phyloP scores from a whole-genome alignment of 2,888 invertebrate genomes.

The Herminia tarsipennalis region DNA sequence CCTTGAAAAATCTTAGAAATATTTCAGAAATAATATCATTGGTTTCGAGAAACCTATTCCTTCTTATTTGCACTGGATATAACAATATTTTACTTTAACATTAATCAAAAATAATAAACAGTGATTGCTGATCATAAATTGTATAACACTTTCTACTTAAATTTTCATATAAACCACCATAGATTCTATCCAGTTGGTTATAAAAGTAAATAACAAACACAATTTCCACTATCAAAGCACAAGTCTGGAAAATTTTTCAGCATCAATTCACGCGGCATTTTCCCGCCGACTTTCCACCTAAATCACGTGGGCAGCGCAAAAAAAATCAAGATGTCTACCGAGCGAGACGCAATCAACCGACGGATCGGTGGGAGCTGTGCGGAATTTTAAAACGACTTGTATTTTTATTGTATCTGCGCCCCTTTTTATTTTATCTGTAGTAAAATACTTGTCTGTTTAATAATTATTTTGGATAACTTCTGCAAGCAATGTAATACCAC shows the following conservation, averaged over 20 bases:
- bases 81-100: no score
- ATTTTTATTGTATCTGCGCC: slow-evolving; percentile 51
- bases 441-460: background rate
- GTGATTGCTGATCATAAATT: no score
- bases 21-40: no score
- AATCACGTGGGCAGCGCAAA: slow-evolving; percentile 38
- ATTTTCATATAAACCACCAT: no score
- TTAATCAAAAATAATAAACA: no score
- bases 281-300: slow-evolving; percentile 32
- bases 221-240: background rate
- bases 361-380: slow-evolving; percentile 57
- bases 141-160: no score
- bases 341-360: slow-evolving; percentile 66
- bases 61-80: no score
- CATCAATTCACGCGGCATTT: slow-evolving; percentile 26
- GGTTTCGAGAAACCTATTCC: no score
- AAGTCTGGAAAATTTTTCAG: slow-evolving; percentile 18
- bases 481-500: background rate
- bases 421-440: slow-evolving; percentile 29
- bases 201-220: background rate
- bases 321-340: slow-evolving; percentile 46
- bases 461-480: no score
- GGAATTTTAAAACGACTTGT: slow-evolving; percentile 66
- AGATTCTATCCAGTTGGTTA: no score
- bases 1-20: no score